Conservation (phyloP, 2,113 vertebrate genomes). For the Callospermophilus lateralis region DNA sequence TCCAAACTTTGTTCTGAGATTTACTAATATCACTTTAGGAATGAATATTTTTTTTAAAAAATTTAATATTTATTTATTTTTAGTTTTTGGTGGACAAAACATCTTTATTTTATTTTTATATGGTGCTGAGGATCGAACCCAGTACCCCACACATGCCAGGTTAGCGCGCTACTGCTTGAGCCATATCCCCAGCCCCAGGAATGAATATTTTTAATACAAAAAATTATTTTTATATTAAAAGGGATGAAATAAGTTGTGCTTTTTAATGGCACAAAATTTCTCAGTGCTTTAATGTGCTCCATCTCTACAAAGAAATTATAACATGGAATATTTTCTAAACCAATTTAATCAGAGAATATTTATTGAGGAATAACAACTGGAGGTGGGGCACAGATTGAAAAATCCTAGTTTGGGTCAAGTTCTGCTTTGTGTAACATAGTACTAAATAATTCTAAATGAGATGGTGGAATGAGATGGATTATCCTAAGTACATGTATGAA, state of each 20-base stretch:
- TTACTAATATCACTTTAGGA: not conserved
- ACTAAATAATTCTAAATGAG: not conserved
- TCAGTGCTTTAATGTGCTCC: not conserved
- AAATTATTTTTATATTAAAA: not conserved
- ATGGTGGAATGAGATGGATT: too few relatives aligned
- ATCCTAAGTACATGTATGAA: too few relatives aligned
- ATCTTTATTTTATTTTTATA: too few relatives aligned
- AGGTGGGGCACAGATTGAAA: rapidly evolving
- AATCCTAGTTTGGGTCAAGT: not conserved
- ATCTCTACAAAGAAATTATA: conserved; percentile 1
- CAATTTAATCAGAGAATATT: not conserved
- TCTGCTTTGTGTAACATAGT: not conserved
- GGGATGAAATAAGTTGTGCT: not conserved
- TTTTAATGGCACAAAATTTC: not conserved
- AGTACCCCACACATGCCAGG: too few relatives aligned
- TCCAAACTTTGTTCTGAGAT: not conserved
- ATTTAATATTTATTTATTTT: too few relatives aligned
- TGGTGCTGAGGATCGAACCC: too few relatives aligned
- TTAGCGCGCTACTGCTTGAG: too few relatives aligned
- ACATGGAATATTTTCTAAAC: not conserved
- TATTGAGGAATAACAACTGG: not conserved
- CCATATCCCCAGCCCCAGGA: too few relatives aligned
- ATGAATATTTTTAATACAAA: not conserved
- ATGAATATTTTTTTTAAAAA: too few relatives aligned
- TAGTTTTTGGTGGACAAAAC: too few relatives aligned